phyloP scores from a whole-genome alignment of 2,113 vertebrate species.

The Dascyllus trimaculatus region DNA sequence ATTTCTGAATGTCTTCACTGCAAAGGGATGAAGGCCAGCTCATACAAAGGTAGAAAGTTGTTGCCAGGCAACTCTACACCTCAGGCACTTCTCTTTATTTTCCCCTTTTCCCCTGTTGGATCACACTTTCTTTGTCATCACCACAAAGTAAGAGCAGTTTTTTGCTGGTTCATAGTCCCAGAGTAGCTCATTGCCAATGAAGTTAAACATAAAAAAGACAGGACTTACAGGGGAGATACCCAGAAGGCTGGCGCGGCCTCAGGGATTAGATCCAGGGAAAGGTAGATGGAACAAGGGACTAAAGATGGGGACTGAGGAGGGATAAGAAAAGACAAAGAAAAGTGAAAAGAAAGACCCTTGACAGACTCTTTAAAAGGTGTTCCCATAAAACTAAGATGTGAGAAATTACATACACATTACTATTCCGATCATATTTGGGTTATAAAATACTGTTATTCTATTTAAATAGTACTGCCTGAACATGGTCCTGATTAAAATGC shows the following conservation, averaged over 20 bases:
- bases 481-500: neutral
- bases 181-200: constrained; percentile 24
- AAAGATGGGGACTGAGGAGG: neutral
- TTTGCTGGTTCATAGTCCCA: constrained; percentile 28
- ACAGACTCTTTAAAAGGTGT: neutral
- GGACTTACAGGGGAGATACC: constrained; percentile 14
- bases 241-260: constrained; percentile 1
- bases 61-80: constrained; percentile 77
- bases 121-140: constrained; percentile 50
- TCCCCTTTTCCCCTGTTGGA: constrained; percentile 26
- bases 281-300: constrained; percentile 6
- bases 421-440: constrained; percentile 1
- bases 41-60: constrained; percentile 60
- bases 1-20: constrained; percentile 44
- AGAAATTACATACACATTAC: neutral
- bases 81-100: constrained; percentile 60
- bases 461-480: neutral
- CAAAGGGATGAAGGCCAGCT: constrained; percentile 64
- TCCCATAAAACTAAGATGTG: constrained; percentile 3
- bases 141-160: constrained; percentile 44
- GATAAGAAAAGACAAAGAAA: constrained; percentile 4
- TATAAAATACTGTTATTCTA: neutral
- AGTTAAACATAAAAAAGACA: constrained; percentile 32
- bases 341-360: neutral
- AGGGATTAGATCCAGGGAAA: constrained; percentile 15